phyloP scores from a whole-genome alignment of 2,888 invertebrate genomes.

The Neoitamus cyanurus region DNA sequence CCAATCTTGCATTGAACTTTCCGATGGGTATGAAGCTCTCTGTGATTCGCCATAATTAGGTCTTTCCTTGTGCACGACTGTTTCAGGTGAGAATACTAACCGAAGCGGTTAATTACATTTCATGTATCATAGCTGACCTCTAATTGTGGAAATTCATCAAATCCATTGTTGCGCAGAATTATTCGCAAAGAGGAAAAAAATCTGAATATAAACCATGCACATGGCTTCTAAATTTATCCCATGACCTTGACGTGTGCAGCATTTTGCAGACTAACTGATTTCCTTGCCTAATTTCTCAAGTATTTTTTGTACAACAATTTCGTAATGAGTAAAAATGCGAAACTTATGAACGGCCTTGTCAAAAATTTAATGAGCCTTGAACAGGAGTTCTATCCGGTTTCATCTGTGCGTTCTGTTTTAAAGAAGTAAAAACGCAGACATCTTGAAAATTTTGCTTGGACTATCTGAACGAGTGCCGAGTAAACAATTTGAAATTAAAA shows the following conservation, averaged over 20 bases:
- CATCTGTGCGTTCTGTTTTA: not conserved
- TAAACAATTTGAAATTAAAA: constrained; percentile 14
- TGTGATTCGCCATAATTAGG: not conserved
- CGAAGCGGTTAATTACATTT: not conserved
- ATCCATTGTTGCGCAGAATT: constrained; percentile 2
- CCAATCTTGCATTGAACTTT: constrained; percentile 32
- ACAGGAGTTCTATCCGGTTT: not conserved
- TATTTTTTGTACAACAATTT: not conserved
- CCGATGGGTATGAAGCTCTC: not conserved
- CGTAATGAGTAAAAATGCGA: not conserved
- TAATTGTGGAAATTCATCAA: constrained; percentile 20
- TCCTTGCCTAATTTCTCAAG: constrained; percentile 8
- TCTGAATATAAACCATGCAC: not conserved
- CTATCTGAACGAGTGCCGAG: not conserved
- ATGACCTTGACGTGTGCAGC: constrained; percentile 8
- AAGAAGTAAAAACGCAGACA: not conserved
- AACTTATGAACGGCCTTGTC: not conserved
- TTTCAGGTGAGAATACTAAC: not conserved
- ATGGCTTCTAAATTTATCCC: not conserved
- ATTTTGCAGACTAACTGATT: not conserved
- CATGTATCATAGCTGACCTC: not conserved
- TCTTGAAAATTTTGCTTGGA: not conserved
- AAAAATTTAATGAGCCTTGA: not conserved
- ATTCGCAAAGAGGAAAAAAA: not conserved
- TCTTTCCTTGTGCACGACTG: not conserved